Base-by-base conservation (phyloP, 2,797 vertebrate genomes). In the Liparis tanakae region DNA sequence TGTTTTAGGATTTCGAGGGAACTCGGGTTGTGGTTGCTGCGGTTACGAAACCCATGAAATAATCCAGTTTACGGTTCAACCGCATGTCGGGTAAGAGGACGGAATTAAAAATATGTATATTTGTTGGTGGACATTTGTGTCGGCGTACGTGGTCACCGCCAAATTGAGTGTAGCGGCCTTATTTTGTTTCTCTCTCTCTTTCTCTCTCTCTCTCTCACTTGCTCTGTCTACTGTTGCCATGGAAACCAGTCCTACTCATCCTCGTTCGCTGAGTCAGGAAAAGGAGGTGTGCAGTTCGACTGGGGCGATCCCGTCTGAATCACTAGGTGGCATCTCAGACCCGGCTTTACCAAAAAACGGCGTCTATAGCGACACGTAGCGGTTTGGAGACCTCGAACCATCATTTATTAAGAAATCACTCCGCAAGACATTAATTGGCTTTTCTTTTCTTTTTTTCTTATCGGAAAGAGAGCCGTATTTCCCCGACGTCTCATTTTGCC, bases 311-410 rank as follows among this genome's bases (percentile, higher is more conserved):
- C 67, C 46, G 33, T 83, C 78, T 75, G 50, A 76, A 87, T 88
- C 86, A 83, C 82, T 83, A 87, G 87, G 67, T 90, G 86, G 86
- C 87, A 89, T 87, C 81, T 90, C 71, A 85, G 66, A 81, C 72
- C 63, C 53, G 34, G 25, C 25, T 84, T 25, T 59, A 80, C 54
- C 53, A 67, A 69, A 69, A 57, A 30, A 57, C 67, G 44, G 57
- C 36, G 66, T 63, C 2, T 18, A 30, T 30, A 18, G 33, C 13
- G 17, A 59, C 25, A 43, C 1, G 1, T 37, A 17, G 70, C 10
- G 48, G 18, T 69, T 60, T 64, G 57, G 48, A 60, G 57, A 59
- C 7, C 25, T 60, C 1, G 0, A n/a, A 30, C 56, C 18, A 30
- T 9, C 22, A 53, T 33, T 65, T 44, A 56, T 18, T 30, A 30